phyloP scores from a whole-genome alignment of 2,113 vertebrate species.

The Boleophthalmus pectinirostris region DNA sequence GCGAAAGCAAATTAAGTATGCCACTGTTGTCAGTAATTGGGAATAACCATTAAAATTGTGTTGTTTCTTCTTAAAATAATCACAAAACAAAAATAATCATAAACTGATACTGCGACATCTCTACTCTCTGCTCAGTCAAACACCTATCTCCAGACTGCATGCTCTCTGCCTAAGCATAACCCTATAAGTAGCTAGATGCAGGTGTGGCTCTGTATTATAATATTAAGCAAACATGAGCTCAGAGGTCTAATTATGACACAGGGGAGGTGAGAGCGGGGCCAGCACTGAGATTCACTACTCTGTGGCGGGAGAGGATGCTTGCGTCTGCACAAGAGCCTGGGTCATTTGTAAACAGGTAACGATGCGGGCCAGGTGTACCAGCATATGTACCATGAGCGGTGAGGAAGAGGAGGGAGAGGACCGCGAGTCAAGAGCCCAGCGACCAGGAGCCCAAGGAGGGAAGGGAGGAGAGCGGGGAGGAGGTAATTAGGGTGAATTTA shows the following conservation, averaged over 20 bases:
- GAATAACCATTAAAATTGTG: too few species aligned
- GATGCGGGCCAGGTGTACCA: slow-evolving; percentile 88
- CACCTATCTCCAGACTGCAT: slow-evolving; percentile 25
- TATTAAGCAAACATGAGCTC: slow-evolving; percentile 95
- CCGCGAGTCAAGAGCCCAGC: slow-evolving; percentile 26
- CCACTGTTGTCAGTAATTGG: too few species aligned
- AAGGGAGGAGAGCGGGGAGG: slow-evolving; percentile 42
- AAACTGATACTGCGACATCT: neutral
- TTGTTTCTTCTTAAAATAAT: too few species aligned
- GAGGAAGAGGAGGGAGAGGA: slow-evolving; percentile 24
- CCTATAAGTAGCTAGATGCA: slow-evolving; percentile 85
- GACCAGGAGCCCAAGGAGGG: slow-evolving; percentile 11
- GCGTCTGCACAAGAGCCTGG: slow-evolving; percentile 95
- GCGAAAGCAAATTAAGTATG: too few species aligned
- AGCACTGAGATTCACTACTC: slow-evolving; percentile 58
- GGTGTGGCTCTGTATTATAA: slow-evolving; percentile 81
- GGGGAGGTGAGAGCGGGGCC: slow-evolving; percentile 78
- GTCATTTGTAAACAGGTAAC: slow-evolving; percentile 99
- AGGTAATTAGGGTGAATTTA: slow-evolving; percentile 74
- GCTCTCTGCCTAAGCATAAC: slow-evolving; percentile 35
- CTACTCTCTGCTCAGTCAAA: slow-evolving; percentile 12
- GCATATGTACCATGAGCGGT: slow-evolving; percentile 81
- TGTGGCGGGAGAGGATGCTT: slow-evolving; percentile 85
- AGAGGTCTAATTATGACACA: slow-evolving; percentile 98
- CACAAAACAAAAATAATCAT: too few species aligned